A percentile compares a stretch with the other conserved stretches of the same genome.
phyloP scores from a whole-genome alignment of 2,888 invertebrate species.

The Thereva nobilitata region DNA sequence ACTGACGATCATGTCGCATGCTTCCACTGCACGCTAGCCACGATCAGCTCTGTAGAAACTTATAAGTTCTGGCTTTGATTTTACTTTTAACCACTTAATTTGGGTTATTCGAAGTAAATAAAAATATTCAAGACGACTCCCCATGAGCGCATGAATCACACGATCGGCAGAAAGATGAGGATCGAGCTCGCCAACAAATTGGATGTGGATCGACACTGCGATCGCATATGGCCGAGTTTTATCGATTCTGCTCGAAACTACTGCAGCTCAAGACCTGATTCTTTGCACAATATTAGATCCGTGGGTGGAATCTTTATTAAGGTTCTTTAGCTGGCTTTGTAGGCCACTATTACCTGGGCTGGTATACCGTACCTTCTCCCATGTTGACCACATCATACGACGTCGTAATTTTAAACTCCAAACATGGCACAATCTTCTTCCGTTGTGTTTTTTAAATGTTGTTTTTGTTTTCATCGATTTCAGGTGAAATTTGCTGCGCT shows the following conservation, averaged over 20 bases:
- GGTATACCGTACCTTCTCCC: too few species aligned
- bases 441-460: slow-evolving; percentile 1
- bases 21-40: too few species aligned
- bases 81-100: background rate
- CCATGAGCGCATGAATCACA: slow-evolving; percentile 6
- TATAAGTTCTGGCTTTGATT: slow-evolving; percentile 1
- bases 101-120: background rate
- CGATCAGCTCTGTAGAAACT: too few species aligned
- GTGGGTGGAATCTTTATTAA: slow-evolving; percentile 14
- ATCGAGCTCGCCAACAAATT: background rate
- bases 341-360: slow-evolving; percentile 7
- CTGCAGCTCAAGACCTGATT: background rate
- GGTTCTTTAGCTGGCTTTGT: background rate
- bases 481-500: background rate
- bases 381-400: background rate
- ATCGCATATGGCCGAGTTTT: slow-evolving; percentile 3
- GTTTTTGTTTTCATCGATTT: background rate
- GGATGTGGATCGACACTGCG: background rate
- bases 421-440: slow-evolving; percentile 3
- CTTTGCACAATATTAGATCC: background rate
- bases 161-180: background rate
- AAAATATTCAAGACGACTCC: background rate
- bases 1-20: too few species aligned
- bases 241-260: slow-evolving; percentile 4
- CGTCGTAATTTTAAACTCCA: background rate